Evolutionary conservation across 2,888 invertebrate genomes (phyloP), one percentile per base, ranked within the genome.

Genomic region (Macaria notata): DNA sequence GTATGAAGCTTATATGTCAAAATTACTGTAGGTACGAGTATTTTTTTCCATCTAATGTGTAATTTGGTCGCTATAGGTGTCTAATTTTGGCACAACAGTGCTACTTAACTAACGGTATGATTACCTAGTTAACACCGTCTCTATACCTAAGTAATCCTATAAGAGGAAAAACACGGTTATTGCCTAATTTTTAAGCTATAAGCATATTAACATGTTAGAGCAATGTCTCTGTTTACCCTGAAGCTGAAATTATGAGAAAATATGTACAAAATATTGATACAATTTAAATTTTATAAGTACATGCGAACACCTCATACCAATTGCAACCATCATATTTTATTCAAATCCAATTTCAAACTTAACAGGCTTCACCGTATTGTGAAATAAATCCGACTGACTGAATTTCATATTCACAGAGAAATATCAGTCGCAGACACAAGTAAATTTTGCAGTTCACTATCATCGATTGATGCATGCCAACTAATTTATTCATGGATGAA

Each of bases 301-400:
- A 76, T 75, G 75, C 77, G 71, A 77, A 70, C 75, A 79, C 76
- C 75, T 73, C 76, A 71, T 71, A 70, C 70, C 68, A 73, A 73
- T 65, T 44, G 6, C 6, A 44, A 55, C 64, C 46, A 47, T 38
- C 31, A 59, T 55, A 46, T 46, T 54, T 61, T 63, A 60, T 61
- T 58, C 45, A 59, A 61, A 53, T 57, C 58, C 59, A 63, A 62
- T 62, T 59, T 54, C 49, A 54, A 61, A 60, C 62, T 48, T 51
- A 45, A 57, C 61, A 60, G 62, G 64, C 68, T 61, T 62, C 46
- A 47, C 70, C 57, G 65, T 49, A 66, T 60, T 68, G 61, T 55
- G 59, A 59, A 54, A 63, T 63, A 55, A 59, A 56, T 49, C 56
- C 52, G 52, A 54, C 38, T 42, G 46, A 36, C 19, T 19, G 19